Conservation (phyloP, 2,797 vertebrate genomes). For the Luscinia luscinia region DNA sequence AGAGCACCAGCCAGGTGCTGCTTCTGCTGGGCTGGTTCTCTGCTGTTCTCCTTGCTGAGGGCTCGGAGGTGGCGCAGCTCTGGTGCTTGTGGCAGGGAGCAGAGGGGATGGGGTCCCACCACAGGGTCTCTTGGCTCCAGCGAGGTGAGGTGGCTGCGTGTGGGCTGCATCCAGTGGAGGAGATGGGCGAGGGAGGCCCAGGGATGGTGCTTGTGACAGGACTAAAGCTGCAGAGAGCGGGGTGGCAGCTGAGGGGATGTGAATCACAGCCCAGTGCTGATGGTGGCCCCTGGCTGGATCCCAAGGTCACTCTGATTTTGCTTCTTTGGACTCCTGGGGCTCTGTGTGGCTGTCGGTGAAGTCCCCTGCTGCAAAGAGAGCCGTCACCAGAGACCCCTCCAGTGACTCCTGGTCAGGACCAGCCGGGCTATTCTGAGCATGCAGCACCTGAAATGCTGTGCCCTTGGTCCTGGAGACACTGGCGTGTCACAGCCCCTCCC, state of each 20-base stretch:
- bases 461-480: neutral
- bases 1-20: neutral
- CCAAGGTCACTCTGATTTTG: neutral
- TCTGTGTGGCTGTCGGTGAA: neutral
- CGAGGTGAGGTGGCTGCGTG: rapidly evolving
- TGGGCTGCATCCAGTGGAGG: neutral
- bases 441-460: neutral
- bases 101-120: neutral
- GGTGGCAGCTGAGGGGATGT: neutral
- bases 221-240: neutral
- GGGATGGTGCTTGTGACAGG: neutral
- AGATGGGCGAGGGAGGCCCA: rapidly evolving
- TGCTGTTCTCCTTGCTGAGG: neutral
- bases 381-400: neutral
- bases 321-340: conserved; percentile 8
- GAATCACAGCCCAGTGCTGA: neutral
- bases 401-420: neutral
- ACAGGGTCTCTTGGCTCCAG: neutral
- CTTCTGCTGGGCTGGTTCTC: neutral
- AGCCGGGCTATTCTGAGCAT: neutral
- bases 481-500: neutral
- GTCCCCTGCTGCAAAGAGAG: conserved; percentile 26
- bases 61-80: rapidly evolving
- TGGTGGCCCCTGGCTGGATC: neutral
- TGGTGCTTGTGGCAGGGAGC: rapidly evolving